Conservation (phyloP, 2,888 invertebrate species). For the Sipha maydis region DNA sequence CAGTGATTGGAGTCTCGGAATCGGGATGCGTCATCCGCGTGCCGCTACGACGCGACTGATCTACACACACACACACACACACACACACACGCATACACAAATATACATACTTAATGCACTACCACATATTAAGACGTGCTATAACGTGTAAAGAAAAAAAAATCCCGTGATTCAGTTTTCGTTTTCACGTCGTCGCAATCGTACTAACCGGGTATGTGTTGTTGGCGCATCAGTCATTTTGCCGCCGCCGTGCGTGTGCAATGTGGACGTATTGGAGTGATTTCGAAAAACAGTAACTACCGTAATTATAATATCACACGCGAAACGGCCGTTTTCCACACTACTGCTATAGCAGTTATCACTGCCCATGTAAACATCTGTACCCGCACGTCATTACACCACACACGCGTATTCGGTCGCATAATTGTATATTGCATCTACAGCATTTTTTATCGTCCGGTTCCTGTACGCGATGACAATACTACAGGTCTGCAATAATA, state of each 20-base stretch:
- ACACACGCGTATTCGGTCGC: background rate
- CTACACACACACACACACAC: background rate
- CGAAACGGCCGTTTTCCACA: too few species aligned
- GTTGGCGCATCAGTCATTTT: background rate
- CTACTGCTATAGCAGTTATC: too few species aligned
- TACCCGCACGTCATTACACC: too few species aligned
- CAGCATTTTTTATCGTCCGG: background rate
- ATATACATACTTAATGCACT: background rate
- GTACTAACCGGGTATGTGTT: background rate
- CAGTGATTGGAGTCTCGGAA: slow-evolving; percentile 55
- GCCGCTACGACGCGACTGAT: background rate
- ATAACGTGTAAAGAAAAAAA: slow-evolving; percentile 2
- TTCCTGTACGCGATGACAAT: too few species aligned
- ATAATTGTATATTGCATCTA: too few species aligned
- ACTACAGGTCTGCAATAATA: too few species aligned
- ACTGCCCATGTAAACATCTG: too few species aligned
- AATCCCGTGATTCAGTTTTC: slow-evolving; percentile 53
- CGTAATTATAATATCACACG: background rate
- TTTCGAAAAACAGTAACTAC: background rate
- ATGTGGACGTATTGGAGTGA: background rate
- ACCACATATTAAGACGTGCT: background rate
- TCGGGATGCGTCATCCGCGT: slow-evolving; percentile 50
- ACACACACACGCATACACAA: background rate
- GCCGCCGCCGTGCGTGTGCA: background rate
- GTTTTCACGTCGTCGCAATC: slow-evolving; percentile 5